Evolutionary conservation across 2,113 vertebrate species (phyloP), one percentile per base, ranked within the genome.

Genomic region (Conger conger): DNA sequence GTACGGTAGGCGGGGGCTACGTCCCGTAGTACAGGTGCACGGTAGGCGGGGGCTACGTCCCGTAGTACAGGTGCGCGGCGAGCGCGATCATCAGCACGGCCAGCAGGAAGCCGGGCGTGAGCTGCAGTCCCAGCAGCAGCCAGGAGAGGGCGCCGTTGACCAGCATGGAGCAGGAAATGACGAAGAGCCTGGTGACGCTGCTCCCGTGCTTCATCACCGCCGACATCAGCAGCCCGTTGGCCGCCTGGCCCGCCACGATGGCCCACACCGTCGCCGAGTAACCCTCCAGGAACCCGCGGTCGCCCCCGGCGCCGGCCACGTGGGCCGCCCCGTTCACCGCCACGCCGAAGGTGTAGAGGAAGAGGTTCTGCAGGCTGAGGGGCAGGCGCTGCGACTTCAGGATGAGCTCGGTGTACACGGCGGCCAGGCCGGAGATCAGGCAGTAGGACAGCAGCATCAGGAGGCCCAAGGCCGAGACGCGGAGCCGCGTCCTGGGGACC

Each of bases 121-220:
- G 96, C 92, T 97, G 96, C 81, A 99, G 91, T 84, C 91, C 93
- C 86, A 99, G 94, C 27, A 97, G 83, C 15, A 88, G 76, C 81
- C 97, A 94, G 0, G 97, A 99, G 35, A 99, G 89, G 37, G 96
- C 37, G 0, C 96, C 96, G 0, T 99, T 99, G 36, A 98, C 96
- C 87, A 99, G 92, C 91, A 99, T 95, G 7, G 98, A 97, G 87
- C 95, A 97, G 91, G 98, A 99, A 89, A 99, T 98, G 60, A 99
- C 85, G 3, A 99, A 99, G 54, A 99, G 96, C 37, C 97, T 94
- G 1, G 97, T 97, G 93, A 99, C 98, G 86, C 96, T 97, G 79
- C 94, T 97, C 93, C 97, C 96, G 3, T 99, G 97, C 91, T 99
- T 99, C 93, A 99, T 97, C 87, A 99, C 94, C 35, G 97, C 93